These are phyloP conservation scores for Drosophila gaucha DNA, from an alignment of 2,888 invertebrate genomes.

Conservation along the genomic window DNA sequence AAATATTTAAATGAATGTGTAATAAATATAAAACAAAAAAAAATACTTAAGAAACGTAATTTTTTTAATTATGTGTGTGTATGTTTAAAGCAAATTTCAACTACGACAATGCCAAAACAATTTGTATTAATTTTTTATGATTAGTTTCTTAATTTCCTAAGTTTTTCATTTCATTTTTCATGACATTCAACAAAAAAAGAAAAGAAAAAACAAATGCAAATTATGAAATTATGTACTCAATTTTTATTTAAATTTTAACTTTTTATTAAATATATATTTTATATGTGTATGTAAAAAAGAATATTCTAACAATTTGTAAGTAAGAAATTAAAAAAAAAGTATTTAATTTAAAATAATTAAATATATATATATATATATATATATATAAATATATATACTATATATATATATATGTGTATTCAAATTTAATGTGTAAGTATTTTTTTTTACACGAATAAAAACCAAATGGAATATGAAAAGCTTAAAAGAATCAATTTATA, in stretches of 20 bases:
- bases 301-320: conserved; percentile 45
- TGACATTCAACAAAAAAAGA: conserved; percentile 13
- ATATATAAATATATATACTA: conserved; percentile 46
- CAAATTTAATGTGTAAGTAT: conserved; percentile 61
- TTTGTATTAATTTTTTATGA: conserved; percentile 30
- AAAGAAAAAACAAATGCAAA: conserved; percentile 17
- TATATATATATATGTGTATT: conserved; percentile 62
- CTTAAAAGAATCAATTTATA: conserved; percentile 34
- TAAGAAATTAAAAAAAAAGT: conserved; percentile 56
- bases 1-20: conserved; percentile 31
- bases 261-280: conserved; percentile 24
- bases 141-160: conserved; percentile 1
- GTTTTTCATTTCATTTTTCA: conserved; percentile 24
- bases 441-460: conserved; percentile 64
- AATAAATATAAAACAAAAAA: conserved; percentile 7
- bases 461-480: conserved; percentile 24
- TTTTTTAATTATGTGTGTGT: conserved; percentile 13
- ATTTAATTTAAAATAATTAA: conserved; percentile 48
- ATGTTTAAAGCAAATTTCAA: conserved; percentile 10
- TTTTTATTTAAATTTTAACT: conserved; percentile 18
- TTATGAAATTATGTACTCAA: conserved; percentile 42
- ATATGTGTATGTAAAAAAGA: conserved; percentile 46
- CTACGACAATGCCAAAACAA: conserved; percentile 52
- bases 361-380: conserved; percentile 61
- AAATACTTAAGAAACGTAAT: conserved; percentile 2